Conservation (phyloP, 2,113 vertebrate genomes). For the Ameiurus melas region DNA sequence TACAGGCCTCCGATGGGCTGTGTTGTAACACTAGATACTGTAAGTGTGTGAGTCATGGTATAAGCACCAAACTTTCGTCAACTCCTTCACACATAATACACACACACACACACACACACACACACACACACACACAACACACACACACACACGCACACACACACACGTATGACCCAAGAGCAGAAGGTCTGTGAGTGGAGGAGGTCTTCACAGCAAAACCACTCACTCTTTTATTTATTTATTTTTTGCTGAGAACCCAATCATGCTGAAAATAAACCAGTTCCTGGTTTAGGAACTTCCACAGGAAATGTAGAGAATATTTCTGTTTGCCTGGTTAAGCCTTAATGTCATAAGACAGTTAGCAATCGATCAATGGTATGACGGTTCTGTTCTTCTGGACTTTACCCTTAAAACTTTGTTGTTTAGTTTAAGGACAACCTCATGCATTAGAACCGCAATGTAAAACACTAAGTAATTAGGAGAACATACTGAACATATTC, state of each 20-base stretch:
- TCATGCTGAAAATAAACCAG: not conserved
- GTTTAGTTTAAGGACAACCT: slow-evolving; percentile 10
- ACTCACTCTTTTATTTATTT: slow-evolving; percentile 12
- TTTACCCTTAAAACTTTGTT: slow-evolving; percentile 27
- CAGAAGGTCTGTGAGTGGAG: slow-evolving; percentile 25
- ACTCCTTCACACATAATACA: not conserved
- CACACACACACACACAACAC: no score
- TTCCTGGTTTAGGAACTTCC: slow-evolving; percentile 18
- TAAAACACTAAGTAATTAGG: not conserved
- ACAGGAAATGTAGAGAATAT: slow-evolving; percentile 36
- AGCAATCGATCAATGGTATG: not conserved
- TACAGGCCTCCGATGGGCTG: not conserved
- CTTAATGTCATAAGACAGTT: slow-evolving; percentile 18
- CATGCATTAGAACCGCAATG: not conserved
- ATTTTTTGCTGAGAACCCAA: not conserved
- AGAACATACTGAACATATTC: not conserved
- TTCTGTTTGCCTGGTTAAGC: slow-evolving; percentile 23
- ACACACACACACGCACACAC: no score
- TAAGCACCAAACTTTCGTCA: slow-evolving; percentile 2
- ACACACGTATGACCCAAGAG: not conserved
- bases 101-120: not conserved
- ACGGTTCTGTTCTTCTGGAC: slow-evolving; percentile 36
- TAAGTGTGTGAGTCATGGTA: slow-evolving; percentile 26
- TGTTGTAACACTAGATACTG: slow-evolving; percentile 15
- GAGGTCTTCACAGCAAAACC: slow-evolving; percentile 8